phyloP scores from a whole-genome alignment of 1,140 invertebrate genomes.

The Anoplolepis gracilipes region DNA sequence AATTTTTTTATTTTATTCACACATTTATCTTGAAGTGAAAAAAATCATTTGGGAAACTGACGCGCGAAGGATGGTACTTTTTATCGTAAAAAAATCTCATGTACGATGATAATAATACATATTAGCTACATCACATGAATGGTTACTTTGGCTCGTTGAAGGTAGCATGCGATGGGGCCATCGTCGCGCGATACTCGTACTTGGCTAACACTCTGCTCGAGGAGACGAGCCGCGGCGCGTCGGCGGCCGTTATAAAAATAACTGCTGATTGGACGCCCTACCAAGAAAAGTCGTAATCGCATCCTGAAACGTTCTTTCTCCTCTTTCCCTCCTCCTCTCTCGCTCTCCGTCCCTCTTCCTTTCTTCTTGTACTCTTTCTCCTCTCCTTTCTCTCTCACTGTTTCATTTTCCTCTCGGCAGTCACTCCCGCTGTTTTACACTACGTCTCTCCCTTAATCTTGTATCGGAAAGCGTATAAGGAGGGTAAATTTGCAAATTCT shows the following conservation, averaged over 20 bases:
- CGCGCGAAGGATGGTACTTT: slow-evolving; percentile 8
- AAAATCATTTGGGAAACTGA: background rate
- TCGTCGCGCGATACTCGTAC: slow-evolving; percentile 62
- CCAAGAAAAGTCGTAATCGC: slow-evolving; percentile 86
- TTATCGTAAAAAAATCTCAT: background rate
- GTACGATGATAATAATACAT: slow-evolving; percentile 62
- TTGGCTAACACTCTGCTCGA: slow-evolving; percentile 60
- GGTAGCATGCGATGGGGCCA: slow-evolving; percentile 77
- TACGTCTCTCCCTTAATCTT: background rate
- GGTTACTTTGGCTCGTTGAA: slow-evolving; percentile 77
- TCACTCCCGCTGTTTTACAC: slow-evolving; percentile 33
- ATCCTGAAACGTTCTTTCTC: slow-evolving; percentile 81
- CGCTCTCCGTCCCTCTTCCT: slow-evolving; percentile 50
- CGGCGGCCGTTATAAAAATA: slow-evolving; percentile 85
- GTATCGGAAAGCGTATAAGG: slow-evolving; percentile 8
- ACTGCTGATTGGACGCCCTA: slow-evolving; percentile 86
- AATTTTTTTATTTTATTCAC: background rate
- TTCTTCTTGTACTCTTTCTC: slow-evolving; percentile 32
- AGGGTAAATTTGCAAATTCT: background rate
- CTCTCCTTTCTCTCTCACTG: slow-evolving; percentile 24
- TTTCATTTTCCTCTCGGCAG: slow-evolving; percentile 18
- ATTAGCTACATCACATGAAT: slow-evolving; percentile 69
- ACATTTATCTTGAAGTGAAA: too few species aligned
- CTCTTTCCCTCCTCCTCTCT: slow-evolving; percentile 60
- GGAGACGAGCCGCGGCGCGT: slow-evolving; percentile 42